Conservation (phyloP, 2,113 vertebrate genomes). For the Bubalus kerabau region DNA sequence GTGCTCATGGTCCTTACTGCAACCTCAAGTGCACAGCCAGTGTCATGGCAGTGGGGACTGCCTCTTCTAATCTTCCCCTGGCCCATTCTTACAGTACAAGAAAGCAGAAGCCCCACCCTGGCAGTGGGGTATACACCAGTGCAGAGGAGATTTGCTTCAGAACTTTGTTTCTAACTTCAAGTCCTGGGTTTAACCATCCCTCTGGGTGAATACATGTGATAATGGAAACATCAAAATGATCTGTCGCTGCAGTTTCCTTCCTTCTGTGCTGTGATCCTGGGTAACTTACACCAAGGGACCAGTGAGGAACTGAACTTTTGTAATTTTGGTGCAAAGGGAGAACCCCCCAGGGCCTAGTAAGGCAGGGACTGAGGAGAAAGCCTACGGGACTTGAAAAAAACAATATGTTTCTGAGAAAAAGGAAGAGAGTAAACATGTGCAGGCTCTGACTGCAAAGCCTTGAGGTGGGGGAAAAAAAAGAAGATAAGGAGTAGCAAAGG, state of each 20-base stretch:
- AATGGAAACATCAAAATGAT: neutral
- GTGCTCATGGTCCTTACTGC: neutral
- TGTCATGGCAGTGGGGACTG: neutral
- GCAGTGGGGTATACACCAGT: neutral
- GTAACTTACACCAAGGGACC: neutral
- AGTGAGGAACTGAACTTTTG: neutral
- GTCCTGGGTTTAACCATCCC: neutral
- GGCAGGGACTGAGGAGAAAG: constrained; percentile 4
- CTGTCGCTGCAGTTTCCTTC: constrained; percentile 31
- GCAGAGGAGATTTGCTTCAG: constrained; percentile 9
- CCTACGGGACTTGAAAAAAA: constrained; percentile 38
- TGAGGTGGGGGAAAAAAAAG: neutral
- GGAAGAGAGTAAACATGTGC: neutral
- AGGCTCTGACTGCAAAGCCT: neutral
- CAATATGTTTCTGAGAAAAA: constrained; percentile 44
- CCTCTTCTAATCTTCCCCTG: neutral
- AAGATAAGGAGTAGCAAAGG: neutral
- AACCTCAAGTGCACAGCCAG: neutral
- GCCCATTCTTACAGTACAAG: neutral
- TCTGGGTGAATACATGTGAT: neutral
- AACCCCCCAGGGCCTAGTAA: neutral
- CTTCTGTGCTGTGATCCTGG: neutral
- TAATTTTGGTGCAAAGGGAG: constrained; percentile 40
- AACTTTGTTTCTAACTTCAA: constrained; percentile 12
- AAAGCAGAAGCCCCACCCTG: neutral